Base-by-base conservation (phyloP, 1,140 invertebrate species). In the Hyles vespertilio region DNA sequence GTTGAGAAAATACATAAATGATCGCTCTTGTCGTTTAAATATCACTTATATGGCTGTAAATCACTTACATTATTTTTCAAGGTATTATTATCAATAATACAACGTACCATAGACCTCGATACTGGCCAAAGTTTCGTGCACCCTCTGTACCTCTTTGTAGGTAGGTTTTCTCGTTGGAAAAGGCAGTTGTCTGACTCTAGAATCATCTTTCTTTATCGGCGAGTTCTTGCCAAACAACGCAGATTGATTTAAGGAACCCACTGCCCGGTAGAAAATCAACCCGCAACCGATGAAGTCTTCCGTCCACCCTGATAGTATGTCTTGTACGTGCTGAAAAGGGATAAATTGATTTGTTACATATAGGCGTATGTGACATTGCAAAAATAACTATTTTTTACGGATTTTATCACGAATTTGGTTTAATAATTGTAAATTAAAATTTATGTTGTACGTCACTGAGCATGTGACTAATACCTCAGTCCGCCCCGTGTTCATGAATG, bases 161-260 rank as follows among this genome's bases (percentile, higher is more conserved):
- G 95, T 96, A 3, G 96, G 94, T 70, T 95, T 91, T 67, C 93
- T 91, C 0, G 96, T 97, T 2, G 94, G 92, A 84, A 98, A 96
- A 5, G 96, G 96, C 65, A 98, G 91, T 45, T 90, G 92, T 74
- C 95, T 85, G 8, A 97, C 81, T 58, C 94, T 87, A 5, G 71
- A 47, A 76, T 96, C 95, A 48, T 86, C 90, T 77, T 92, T 92
- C 63, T 92, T 90, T 8, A 97, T 79, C 2, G 95, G 92, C 61
- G 91, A 92, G 70, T 93, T 93, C 12, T 95, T 94, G 12, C 94
- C 93, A 72, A 96, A 97, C 8, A 97, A 82, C 2, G 95, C 91
- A 3, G 87, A 90, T 54, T 92, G 90, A 85, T 96, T 97, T 40
- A 92, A 89, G 1, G 93, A 92, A 5, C 95, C 94, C 5, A 93